These are phyloP conservation scores for Hippocampus barbouri DNA, from an alignment of 2,113 vertebrate genomes.

Conservation along the genomic window DNA sequence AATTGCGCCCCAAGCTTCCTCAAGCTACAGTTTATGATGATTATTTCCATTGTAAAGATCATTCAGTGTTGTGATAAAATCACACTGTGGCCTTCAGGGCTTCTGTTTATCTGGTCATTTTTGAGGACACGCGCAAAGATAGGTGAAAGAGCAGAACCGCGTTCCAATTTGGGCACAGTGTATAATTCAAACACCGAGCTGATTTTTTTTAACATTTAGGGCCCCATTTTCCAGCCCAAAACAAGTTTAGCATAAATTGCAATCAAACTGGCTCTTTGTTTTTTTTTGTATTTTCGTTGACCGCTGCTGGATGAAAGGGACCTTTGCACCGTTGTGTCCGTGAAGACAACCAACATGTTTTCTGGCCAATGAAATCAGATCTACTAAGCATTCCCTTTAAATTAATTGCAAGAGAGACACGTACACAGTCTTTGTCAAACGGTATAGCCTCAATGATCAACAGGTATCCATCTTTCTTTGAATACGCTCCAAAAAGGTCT, in stretches of 20 bases:
- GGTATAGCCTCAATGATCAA: not conserved
- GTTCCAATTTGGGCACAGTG: not conserved
- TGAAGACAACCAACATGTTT: no score
- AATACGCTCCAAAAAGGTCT: not conserved
- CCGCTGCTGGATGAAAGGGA: no score
- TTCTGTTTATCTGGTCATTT: not conserved
- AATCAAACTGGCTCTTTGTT: no score
- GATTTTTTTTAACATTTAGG: no score
- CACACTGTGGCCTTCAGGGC: not conserved
- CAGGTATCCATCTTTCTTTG: not conserved
- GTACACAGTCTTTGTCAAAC: no score
- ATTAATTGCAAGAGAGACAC: no score
- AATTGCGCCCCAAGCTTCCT: not conserved
- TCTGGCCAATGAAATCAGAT: no score
- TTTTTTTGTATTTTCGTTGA: no score
- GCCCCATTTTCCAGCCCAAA: no score
- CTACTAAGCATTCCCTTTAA: no score
- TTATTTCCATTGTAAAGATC: not conserved
- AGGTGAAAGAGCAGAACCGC: not conserved
- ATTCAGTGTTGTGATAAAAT: constrained; percentile 2
- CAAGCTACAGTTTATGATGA: not conserved
- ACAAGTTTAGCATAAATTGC: no score
- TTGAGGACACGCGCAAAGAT: not conserved
- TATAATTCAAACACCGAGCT: not conserved
- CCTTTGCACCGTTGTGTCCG: no score